A percentile compares a stretch with the other conserved stretches of the same genome.
These are phyloP conservation scores for Pachypanchax playfairii DNA, from an alignment of 2,113 vertebrate species.

Conservation along the genomic window DNA sequence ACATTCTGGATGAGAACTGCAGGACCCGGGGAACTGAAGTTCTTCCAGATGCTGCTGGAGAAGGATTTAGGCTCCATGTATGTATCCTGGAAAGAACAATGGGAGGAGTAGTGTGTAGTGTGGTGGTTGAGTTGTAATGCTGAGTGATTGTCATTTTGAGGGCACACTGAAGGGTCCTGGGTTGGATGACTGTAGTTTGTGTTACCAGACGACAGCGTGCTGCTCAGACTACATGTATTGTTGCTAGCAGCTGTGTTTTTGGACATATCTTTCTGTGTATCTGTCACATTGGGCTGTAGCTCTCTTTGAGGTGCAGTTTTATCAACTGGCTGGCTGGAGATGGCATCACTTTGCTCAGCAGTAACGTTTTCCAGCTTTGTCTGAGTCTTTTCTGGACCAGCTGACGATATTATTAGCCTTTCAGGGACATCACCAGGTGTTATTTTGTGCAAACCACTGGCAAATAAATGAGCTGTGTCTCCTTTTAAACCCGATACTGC, in stretches of 20 bases:
- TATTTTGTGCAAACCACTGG: conserved; percentile 44
- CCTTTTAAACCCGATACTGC: conserved; percentile 33
- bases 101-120: conserved; percentile 25
- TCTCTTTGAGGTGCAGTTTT: conserved; percentile 34
- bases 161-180: conserved; percentile 16
- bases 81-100: conserved; percentile 32
- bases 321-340: conserved; percentile 21
- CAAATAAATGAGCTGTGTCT: conserved; percentile 45
- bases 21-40: conserved; percentile 71
- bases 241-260: conserved; percentile 26
- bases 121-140: conserved; percentile 39
- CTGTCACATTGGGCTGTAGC: conserved; percentile 26
- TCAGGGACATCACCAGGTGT: conserved; percentile 46
- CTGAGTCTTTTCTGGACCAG: conserved; percentile 27
- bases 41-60: conserved; percentile 76
- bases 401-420: conserved; percentile 37
- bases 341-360: conserved; percentile 10
- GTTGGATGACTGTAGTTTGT: conserved; percentile 17
- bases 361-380: conserved; percentile 35
- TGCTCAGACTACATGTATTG: conserved; percentile 10
- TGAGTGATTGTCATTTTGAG: conserved; percentile 42
- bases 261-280: conserved; percentile 31
- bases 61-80: conserved; percentile 66
- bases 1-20: conserved; percentile 73
- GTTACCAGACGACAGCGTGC: conserved; percentile 12